Conservation (phyloP, 53 echinoderm and acorn worm species). For the Zoroaster sp. region DNA sequence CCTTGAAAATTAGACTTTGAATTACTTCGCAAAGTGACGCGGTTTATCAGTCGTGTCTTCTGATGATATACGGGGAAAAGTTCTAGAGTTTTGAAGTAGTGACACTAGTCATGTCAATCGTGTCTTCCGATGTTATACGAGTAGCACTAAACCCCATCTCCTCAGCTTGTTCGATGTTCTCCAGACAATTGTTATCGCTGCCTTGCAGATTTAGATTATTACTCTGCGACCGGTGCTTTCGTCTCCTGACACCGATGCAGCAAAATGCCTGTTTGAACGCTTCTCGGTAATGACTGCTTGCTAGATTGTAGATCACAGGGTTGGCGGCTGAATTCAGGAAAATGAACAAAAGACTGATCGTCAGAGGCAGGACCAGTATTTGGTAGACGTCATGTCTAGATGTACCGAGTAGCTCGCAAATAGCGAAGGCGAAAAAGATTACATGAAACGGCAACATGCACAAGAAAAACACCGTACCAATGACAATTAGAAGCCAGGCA, state of each 20-base stretch:
- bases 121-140: not conserved
- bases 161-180: not conserved
- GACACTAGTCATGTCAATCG: too few relatives aligned
- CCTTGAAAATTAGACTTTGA: too few relatives aligned
- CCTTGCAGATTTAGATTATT: not conserved
- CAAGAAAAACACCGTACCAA: conserved; percentile 31
- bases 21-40: too few relatives aligned
- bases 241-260: not conserved
- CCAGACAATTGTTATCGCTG: not conserved
- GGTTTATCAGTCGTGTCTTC: too few relatives aligned
- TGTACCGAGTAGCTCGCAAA: not conserved
- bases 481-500: conserved; percentile 17
- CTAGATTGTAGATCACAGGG: conserved; percentile 53
- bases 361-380: not conserved
- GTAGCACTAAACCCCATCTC: not conserved
- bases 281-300: conserved; percentile 34
- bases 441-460: conserved; percentile 32
- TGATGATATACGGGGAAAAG: too few relatives aligned
- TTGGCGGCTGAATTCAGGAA: conserved; percentile 56
- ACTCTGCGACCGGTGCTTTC: not conserved
- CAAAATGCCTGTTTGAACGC: conserved; percentile 13
- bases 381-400: not conserved
- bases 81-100: too few relatives aligned
- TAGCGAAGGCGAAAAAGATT: not conserved
- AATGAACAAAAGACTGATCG: conserved; percentile 17